Conservation (phyloP, 2,797 vertebrate species). For the Coracias cyanogaster region DNA sequence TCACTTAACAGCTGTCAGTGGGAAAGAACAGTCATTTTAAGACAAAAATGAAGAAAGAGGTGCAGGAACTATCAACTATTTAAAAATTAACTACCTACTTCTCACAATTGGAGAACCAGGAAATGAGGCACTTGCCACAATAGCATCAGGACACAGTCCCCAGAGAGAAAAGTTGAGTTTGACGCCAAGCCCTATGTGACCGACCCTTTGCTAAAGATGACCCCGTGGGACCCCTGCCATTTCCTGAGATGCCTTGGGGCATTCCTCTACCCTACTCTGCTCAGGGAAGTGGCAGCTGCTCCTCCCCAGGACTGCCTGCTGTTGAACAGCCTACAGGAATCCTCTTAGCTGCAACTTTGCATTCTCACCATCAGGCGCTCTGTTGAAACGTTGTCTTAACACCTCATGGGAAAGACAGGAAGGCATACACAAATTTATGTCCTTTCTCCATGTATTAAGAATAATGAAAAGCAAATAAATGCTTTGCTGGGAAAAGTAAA, state of each 20-base stretch:
- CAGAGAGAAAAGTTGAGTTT: neutral
- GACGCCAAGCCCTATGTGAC: neutral
- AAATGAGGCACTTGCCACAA: neutral
- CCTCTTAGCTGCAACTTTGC: neutral
- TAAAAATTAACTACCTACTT: neutral
- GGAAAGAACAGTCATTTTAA: neutral
- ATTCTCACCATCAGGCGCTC: neutral
- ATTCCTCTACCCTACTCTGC: neutral
- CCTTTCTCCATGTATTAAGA: constrained; percentile 24
- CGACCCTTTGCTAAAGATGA: neutral
- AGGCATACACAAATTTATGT: neutral
- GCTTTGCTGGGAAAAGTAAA: neutral
- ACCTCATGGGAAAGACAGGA: neutral
- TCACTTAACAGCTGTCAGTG: neutral
- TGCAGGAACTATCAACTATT: neutral
- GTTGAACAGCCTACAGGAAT: neutral
- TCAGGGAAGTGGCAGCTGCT: neutral
- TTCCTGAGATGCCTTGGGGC: neutral
- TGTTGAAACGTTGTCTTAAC: neutral
- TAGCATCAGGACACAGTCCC: neutral
- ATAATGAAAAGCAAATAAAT: constrained; percentile 23
- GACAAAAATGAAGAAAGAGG: neutral
- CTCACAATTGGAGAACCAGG: neutral
- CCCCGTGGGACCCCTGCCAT: neutral
- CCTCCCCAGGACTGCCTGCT: neutral